Conservation (phyloP, 2,797 vertebrate genomes). For the Todus mexicanus region DNA sequence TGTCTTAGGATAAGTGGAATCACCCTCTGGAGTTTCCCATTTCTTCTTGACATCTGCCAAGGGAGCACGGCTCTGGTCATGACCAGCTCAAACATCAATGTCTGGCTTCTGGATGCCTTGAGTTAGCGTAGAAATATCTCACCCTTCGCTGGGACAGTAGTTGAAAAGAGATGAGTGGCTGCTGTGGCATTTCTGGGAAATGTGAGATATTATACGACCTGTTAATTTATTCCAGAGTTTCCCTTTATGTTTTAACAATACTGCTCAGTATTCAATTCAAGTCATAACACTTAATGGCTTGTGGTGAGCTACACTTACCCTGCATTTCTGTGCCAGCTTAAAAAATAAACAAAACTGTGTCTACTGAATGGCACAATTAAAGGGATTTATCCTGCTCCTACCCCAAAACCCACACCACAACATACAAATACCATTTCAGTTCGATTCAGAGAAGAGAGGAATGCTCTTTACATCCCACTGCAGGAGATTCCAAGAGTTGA, state of each 20-base stretch:
- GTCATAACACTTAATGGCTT: constrained; percentile 17
- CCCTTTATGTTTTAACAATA: constrained; percentile 56
- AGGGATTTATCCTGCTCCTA: background rate
- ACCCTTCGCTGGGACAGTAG: constrained; percentile 7
- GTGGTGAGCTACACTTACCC: constrained; percentile 25
- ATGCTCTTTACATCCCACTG: background rate
- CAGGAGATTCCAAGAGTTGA: background rate
- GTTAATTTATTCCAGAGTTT: constrained; percentile 57
- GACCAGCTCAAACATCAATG: background rate
- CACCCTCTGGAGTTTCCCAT: background rate
- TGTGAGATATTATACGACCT: constrained; percentile 15
- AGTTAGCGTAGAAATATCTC: constrained; percentile 18
- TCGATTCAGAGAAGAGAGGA: background rate
- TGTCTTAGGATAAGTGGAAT: background rate
- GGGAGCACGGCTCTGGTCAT: background rate
- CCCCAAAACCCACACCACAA: background rate
- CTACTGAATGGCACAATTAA: background rate
- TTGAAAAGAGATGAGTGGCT: constrained; percentile 8
- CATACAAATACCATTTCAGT: background rate
- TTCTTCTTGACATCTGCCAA: background rate
- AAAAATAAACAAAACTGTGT: constrained; percentile 35
- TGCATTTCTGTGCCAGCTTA: background rate
- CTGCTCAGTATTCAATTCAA: constrained; percentile 47
- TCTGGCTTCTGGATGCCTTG: background rate
- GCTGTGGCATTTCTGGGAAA: constrained; percentile 49